These are phyloP conservation scores for Polypterus bichir DNA, from an alignment of 2,113 vertebrate genomes.

Conservation along the genomic window DNA sequence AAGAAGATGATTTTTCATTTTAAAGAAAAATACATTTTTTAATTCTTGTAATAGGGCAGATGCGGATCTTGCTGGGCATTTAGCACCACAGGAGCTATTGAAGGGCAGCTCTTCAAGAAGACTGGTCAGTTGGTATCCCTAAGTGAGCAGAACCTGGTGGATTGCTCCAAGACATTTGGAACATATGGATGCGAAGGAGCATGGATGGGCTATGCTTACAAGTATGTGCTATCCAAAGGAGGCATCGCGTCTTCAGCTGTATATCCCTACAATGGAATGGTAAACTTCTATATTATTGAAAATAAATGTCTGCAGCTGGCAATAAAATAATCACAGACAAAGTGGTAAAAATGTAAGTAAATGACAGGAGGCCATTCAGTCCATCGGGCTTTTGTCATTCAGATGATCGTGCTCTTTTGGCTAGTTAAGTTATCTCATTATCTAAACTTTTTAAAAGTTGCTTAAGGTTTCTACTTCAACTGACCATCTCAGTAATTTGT, in stretches of 20 bases:
- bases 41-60: background rate
- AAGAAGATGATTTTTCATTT: no score
- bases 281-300: background rate
- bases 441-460: no score
- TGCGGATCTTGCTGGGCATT: constrained; percentile 3
- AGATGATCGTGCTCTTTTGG: no score
- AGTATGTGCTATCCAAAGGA: background rate
- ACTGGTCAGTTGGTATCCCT: constrained; percentile 11
- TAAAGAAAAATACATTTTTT: no score
- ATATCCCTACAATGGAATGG: constrained; percentile 11
- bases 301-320: background rate
- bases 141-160: constrained; percentile 15
- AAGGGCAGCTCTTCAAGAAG: constrained; percentile 13
- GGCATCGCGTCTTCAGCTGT: constrained; percentile 6
- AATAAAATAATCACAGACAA: no score
- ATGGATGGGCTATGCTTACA: constrained; percentile 2
- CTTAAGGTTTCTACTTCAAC: no score
- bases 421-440: no score
- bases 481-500: no score
- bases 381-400: no score
- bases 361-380: no score
- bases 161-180: constrained; percentile 7
- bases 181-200: constrained; percentile 9
- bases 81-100: constrained; percentile 11
- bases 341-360: no score